Conservation (phyloP, 2,113 vertebrate species). For the Lycaon pictus region DNA sequence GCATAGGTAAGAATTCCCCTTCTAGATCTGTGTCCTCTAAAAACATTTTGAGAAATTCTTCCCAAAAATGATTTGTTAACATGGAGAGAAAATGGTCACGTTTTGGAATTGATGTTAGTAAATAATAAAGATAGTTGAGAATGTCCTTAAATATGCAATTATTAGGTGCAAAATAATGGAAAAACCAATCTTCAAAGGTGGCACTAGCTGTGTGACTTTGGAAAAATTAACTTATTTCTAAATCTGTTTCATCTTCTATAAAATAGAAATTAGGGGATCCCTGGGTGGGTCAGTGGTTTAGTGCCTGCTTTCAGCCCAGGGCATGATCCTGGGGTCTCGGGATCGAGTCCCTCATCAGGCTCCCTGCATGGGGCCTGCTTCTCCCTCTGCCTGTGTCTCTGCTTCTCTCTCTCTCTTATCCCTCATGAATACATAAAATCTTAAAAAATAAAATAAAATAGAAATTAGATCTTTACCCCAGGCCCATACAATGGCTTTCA, state of each 20-base stretch:
- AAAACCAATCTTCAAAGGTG: background rate
- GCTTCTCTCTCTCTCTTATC: too few species aligned
- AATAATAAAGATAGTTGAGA: background rate
- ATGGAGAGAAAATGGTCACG: background rate
- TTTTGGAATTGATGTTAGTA: conserved; percentile 5
- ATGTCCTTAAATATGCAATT: background rate
- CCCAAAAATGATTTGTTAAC: background rate
- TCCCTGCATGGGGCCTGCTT: too few species aligned
- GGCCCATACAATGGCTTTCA: background rate
- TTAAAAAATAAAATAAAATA: background rate
- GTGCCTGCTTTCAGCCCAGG: too few species aligned
- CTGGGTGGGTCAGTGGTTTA: too few species aligned
- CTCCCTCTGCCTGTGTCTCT: too few species aligned
- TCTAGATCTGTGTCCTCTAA: background rate
- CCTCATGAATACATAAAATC: too few species aligned
- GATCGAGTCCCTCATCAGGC: too few species aligned
- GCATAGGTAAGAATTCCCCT: background rate
- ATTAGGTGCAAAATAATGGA: background rate
- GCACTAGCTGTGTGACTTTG: background rate
- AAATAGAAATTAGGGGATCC: background rate
- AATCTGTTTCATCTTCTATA: background rate
- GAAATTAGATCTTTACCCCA: background rate
- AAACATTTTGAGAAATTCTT: conserved; percentile 50
- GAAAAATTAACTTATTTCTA: background rate
- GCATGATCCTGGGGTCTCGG: too few species aligned